Evolutionary conservation across 2,113 vertebrate species (phyloP), one percentile per base, ranked within the genome.

Genomic region (Lipophrys pholis): DNA sequence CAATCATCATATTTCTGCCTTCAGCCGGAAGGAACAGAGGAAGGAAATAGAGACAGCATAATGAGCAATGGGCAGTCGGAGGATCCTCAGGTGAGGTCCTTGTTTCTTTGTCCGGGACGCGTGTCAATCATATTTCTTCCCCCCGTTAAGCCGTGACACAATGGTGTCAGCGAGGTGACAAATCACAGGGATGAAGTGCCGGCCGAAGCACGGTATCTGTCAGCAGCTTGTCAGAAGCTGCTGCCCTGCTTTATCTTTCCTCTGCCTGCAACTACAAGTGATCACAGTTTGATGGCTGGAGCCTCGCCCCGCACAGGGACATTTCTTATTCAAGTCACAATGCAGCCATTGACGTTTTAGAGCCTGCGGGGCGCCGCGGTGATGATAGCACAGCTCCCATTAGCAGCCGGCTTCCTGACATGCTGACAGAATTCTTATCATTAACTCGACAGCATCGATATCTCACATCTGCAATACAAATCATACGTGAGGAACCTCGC

Each of bases 311-410:
- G 81, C 76, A 42, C 80, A 60, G 69, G 72, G 73, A 76, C 86
- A 89, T 87, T 84, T 85, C 78, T 90, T 91, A 91, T 92, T 92
- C 84, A 78, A 88, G 89, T 88, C 87, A 91, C 87, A 81, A 73
- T 76, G 78, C 85, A 82, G 82, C 84, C 86, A 86, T 71, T 61
- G 76, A 83, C 62, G 51, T 81, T 70, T 78, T 64, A 71, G 69
- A 73, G 74, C 70, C 65, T 42, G 62, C 55, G 42, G 68, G 83
- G 59, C 10, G 17, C 61, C 38, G 11, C 12, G 4, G 62, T 39
- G 68, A 88, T 80, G 85, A 87, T 80, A 70, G 78, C 62, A 54
- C 71, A 52, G 53, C 45, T 76, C 87, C 81, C 70, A 84, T 91
- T 91, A 91, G 82, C 78, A 51, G 76, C 73, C 6, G 53, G 68